Evolutionary conservation across 2,113 vertebrate species (phyloP), one percentile per base, ranked within the genome.

Genomic region (Cygnus buccinator): DNA sequence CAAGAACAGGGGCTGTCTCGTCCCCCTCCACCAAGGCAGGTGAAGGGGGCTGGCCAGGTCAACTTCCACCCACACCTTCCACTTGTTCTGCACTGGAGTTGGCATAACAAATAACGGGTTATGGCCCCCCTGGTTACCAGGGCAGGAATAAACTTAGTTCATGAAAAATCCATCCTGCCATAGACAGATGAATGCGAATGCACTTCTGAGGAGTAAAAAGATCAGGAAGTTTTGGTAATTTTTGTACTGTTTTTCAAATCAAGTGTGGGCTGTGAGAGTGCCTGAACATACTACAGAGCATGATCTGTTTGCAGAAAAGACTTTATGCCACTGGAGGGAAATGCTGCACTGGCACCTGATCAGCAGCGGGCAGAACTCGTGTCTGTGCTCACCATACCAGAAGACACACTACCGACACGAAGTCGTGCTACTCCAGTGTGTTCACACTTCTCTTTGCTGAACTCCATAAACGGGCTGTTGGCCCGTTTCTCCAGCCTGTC

Each of bases 21-120:
- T 29, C 7, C 26, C 19, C 14, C 9, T 68, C 37, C 62, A 5
- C 17, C 26, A 3, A 1, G 3, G 61, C 26, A 33, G 7, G 12
- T 9, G 11, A 31, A 28, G 13, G 23, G 33, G 33, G 29, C 28
- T 1, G 17, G 12, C 20, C 13, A 10, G 39, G 23, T 16, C 22
- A 12, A 2, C 1, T 1, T 13, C 16, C 15, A 6, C 8, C n/a
- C 41, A 11, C 6, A 3, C n/a, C 66, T 54, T 52, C 52, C 10
- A 5, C 28, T 41, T 16, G 31, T 35, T 13, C 16, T 11, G 6
- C 26, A 3, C 10, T 17, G 21, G 37, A 75, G 22, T 11, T 44
- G 43, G 23, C 19, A 3, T 29, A 41, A 19, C 23, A 55, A 23
- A 16, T 29, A 17, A 33, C 19, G 10, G n/a, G 23, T 66, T 26